Evolutionary conservation across 2,888 invertebrate genomes (phyloP).

Genomic region (Anagyrus pseudococci): DNA sequence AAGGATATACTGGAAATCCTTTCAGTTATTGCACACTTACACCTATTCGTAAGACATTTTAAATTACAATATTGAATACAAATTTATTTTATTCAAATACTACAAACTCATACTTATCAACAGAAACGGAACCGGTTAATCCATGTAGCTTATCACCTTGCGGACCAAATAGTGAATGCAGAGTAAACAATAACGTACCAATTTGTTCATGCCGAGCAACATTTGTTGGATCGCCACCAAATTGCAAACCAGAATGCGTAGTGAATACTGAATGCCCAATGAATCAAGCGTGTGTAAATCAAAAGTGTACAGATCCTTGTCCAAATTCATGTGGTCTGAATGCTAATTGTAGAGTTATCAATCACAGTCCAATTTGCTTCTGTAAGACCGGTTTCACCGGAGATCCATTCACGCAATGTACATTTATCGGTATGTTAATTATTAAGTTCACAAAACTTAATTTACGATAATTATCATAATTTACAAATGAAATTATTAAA

Average conservation of each 20-base stretch:
- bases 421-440: too few species aligned
- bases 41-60: conserved; percentile 63
- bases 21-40: conserved; percentile 43
- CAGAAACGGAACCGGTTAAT: conserved; percentile 61
- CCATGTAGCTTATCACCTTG: conserved; percentile 66
- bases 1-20: conserved; percentile 61
- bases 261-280: conserved; percentile 66
- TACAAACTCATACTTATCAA: too few species aligned
- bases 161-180: conserved; percentile 65
- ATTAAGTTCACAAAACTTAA: too few species aligned
- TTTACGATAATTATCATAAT: too few species aligned
- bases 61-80: too few species aligned
- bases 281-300: conserved; percentile 65
- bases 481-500: too few species aligned
- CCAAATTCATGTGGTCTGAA: conserved; percentile 66
- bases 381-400: conserved; percentile 65
- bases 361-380: conserved; percentile 68
- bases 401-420: conserved; percentile 64
- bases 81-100: too few species aligned
- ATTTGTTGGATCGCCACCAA: conserved; percentile 64
- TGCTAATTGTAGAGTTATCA: conserved; percentile 66
- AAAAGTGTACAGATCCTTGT: conserved; percentile 66
- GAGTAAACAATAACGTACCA: conserved; percentile 60
- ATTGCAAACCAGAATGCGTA: conserved; percentile 65
- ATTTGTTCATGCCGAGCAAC: conserved; percentile 65